Percentiles rank a stretch among this genome's conserved stretches.
phyloP scores from a whole-genome alignment of 2,113 vertebrate genomes.

The Amia ocellicauda region DNA sequence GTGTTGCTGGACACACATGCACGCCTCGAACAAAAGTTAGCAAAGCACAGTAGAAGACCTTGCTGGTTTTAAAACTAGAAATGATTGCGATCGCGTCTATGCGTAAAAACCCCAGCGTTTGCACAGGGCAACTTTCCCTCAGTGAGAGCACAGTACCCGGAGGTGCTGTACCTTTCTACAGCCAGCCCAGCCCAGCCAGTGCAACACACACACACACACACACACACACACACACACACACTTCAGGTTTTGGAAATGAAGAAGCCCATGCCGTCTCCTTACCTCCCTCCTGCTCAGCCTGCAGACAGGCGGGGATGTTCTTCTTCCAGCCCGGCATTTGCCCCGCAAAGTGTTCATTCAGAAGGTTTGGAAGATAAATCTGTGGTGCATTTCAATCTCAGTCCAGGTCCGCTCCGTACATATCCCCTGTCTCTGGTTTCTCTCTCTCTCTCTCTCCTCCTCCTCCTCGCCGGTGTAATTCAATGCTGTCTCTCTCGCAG shows the following conservation, averaged over 20 bases:
- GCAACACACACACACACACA: not conserved
- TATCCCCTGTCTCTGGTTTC: constrained; percentile 15
- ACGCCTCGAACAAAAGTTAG: no score
- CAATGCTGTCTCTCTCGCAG: constrained; percentile 44
- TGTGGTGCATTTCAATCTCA: constrained; percentile 38
- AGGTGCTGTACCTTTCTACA: not conserved
- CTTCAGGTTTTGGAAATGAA: not conserved
- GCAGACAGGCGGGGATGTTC: constrained; percentile 92
- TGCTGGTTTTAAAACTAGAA: no score
- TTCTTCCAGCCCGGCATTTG: constrained; percentile 96
- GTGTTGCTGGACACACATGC: no score
- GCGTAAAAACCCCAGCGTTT: not conserved
- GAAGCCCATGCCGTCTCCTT: constrained; percentile 29
- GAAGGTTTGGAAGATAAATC: constrained; percentile 27
- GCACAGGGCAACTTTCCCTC: not conserved
- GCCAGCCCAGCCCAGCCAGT: not conserved
- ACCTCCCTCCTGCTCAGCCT: constrained; percentile 89
- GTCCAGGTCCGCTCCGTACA: constrained; percentile 23
- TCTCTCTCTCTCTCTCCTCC: constrained; percentile 22
- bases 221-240: not conserved
- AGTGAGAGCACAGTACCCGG: no score
- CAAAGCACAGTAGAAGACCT: no score
- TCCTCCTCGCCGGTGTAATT: constrained; percentile 32
- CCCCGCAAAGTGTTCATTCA: constrained; percentile 36
- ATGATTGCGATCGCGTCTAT: no score